Evolutionary conservation across 2,888 invertebrate species (phyloP).

Genomic region (Ormia ochracea): DNA sequence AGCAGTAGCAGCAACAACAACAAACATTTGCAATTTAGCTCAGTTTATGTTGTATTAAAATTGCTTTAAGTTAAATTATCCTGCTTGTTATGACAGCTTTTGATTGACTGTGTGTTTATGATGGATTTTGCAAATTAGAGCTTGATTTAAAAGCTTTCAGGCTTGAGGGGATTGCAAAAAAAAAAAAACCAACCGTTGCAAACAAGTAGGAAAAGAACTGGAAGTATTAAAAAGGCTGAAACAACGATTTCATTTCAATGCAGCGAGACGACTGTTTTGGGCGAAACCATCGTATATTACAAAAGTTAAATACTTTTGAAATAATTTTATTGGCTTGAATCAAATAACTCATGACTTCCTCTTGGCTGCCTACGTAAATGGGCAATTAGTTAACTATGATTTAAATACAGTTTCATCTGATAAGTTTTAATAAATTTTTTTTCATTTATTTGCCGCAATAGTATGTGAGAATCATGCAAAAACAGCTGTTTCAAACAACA

Average conservation of each 20-base stretch:
- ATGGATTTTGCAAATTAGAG: constrained; percentile 53
- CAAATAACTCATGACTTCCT: too few relatives aligned
- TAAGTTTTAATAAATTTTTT: too few relatives aligned
- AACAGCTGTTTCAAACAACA: too few relatives aligned
- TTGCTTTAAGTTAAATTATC: constrained; percentile 72
- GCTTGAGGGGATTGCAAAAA: neutral
- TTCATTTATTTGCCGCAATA: too few relatives aligned
- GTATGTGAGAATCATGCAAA: too few relatives aligned
- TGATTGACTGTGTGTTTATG: constrained; percentile 54
- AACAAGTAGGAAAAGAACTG: constrained; percentile 2
- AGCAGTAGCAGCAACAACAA: neutral
- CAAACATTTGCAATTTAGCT: constrained; percentile 41
- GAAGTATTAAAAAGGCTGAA: neutral
- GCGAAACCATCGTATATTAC: neutral
- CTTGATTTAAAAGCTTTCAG: constrained; percentile 10
- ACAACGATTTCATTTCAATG: neutral
- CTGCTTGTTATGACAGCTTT: constrained; percentile 71
- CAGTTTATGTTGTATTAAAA: constrained; percentile 55
- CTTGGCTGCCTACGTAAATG: too few relatives aligned
- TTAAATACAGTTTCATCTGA: too few relatives aligned
- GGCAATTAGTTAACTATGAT: too few relatives aligned
- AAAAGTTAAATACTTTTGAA: too few relatives aligned
- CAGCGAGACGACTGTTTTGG: neutral
- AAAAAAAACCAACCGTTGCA: neutral
- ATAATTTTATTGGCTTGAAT: too few relatives aligned